Conservation (phyloP, 1,140 invertebrate species). For the Zaprionus lachaisei region DNA sequence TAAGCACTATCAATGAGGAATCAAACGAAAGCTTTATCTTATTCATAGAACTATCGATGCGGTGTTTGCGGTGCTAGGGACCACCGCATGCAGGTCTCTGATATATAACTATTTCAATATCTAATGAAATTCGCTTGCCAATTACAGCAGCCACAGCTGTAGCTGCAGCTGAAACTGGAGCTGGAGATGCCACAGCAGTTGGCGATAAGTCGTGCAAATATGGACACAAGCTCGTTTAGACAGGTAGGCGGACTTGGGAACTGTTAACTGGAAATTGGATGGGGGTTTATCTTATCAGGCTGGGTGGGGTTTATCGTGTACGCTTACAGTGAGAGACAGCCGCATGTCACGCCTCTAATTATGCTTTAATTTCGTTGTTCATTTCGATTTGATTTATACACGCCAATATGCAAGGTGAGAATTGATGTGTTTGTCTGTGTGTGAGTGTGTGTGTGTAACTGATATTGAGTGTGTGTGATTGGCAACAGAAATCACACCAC, state of each 20-base stretch:
- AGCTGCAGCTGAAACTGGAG: neutral
- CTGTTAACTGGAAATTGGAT: neutral
- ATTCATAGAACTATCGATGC: too few species aligned
- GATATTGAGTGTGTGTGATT: constrained; percentile 10
- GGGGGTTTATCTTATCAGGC: constrained; percentile 61
- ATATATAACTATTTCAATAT: neutral
- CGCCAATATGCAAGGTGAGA: constrained; percentile 39
- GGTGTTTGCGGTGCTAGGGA: too few species aligned
- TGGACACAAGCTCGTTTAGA: neutral
- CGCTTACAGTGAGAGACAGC: constrained; percentile 55
- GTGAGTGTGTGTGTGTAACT: neutral
- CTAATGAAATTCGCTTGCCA: constrained; percentile 14
- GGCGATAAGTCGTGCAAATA: constrained; percentile 62
- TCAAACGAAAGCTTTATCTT: too few species aligned
- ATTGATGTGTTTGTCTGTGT: neutral
- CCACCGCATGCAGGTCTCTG: too few species aligned
- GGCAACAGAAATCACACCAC: constrained; percentile 26
- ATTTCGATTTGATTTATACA: constrained; percentile 68
- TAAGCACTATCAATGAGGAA: too few species aligned
- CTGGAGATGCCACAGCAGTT: constrained; percentile 31
- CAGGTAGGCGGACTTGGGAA: constrained; percentile 6
- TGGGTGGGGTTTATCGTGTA: constrained; percentile 24
- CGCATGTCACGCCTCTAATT: constrained; percentile 79
- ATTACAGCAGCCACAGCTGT: constrained; percentile 38
- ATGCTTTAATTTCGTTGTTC: constrained; percentile 71